phyloP scores from a whole-genome alignment of 2,113 vertebrate genomes.

The Corythornis madagascariensis region DNA sequence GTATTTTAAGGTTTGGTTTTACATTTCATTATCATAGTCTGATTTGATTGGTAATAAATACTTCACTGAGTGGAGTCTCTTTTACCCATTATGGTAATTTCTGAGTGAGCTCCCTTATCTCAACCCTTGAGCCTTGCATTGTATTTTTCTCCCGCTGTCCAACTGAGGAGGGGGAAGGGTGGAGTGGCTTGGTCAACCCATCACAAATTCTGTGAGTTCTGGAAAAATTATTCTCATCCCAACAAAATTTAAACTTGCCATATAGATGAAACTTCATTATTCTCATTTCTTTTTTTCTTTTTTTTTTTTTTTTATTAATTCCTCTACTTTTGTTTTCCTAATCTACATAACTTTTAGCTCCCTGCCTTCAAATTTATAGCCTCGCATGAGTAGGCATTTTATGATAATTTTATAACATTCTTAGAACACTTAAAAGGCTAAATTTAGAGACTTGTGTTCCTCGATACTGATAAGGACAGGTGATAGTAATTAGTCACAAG shows the following conservation, averaged over 20 bases:
- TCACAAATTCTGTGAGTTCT: not conserved
- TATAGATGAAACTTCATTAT: not conserved
- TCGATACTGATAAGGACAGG: not conserved
- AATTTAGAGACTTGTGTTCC: not conserved
- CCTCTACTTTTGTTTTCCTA: not conserved
- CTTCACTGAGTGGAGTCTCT: not conserved
- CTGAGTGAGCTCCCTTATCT: not conserved
- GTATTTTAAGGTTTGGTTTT: not conserved
- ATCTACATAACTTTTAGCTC: not conserved
- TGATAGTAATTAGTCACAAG: not conserved
- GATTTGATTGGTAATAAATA: not conserved
- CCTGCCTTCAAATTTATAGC: not conserved
- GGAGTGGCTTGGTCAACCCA: not conserved
- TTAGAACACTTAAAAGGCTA: not conserved
- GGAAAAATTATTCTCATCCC: not conserved
- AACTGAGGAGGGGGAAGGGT: not conserved
- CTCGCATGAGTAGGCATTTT: not conserved
- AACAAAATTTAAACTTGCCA: not conserved
- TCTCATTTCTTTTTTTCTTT: not conserved
- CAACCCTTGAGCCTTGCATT: not conserved
- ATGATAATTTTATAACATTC: not conserved
- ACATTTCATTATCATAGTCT: not conserved
- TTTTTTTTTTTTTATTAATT: not conserved
- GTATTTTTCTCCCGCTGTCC: not conserved
- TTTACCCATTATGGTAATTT: not conserved